Evolutionary conservation across 2,888 invertebrate genomes (phyloP).

Genomic region (Lasioglossum malachurum): DNA sequence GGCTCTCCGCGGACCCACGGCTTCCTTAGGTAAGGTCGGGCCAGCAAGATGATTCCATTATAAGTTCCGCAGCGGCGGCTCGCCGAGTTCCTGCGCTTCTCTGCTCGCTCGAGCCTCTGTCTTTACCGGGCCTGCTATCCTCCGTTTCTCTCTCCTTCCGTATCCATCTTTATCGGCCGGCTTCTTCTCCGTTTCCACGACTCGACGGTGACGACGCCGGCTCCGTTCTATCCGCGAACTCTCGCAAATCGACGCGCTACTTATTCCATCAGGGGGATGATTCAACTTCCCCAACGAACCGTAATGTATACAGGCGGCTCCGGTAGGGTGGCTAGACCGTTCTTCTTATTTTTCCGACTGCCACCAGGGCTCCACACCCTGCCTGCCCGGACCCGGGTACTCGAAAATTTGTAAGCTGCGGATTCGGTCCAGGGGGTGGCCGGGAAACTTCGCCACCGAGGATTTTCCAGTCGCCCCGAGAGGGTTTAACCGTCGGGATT

Average conservation of each 20-base stretch:
- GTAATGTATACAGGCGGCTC: constrained; percentile 7
- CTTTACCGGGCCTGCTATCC: background rate
- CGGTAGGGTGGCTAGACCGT: background rate
- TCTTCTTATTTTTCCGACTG: background rate
- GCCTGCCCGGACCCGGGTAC: background rate
- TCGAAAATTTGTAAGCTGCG: constrained; percentile 13
- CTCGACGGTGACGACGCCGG: constrained; percentile 23
- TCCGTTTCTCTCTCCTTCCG: constrained; percentile 24
- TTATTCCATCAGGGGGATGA: constrained; percentile 66
- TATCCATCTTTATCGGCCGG: constrained; percentile 27
- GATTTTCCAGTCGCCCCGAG: background rate
- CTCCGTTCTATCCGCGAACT: constrained; percentile 22
- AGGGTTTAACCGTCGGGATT: background rate
- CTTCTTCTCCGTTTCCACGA: constrained; percentile 6
- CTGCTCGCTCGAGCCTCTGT: constrained; percentile 27
- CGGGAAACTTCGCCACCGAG: constrained; percentile 13
- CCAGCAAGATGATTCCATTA: constrained; percentile 79
- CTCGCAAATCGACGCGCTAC: constrained; percentile 63
- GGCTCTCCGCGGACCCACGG: constrained; percentile 55
- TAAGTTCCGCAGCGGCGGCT: constrained; percentile 72
- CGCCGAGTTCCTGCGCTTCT: constrained; percentile 25
- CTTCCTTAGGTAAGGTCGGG: constrained; percentile 72
- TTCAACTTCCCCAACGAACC: constrained; percentile 52
- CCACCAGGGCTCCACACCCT: background rate
- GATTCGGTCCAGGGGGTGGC: background rate